Evolutionary conservation across 2,797 vertebrate species (phyloP), one percentile per base, ranked within the genome.

Genomic region (Bovichtus variegatus): DNA sequence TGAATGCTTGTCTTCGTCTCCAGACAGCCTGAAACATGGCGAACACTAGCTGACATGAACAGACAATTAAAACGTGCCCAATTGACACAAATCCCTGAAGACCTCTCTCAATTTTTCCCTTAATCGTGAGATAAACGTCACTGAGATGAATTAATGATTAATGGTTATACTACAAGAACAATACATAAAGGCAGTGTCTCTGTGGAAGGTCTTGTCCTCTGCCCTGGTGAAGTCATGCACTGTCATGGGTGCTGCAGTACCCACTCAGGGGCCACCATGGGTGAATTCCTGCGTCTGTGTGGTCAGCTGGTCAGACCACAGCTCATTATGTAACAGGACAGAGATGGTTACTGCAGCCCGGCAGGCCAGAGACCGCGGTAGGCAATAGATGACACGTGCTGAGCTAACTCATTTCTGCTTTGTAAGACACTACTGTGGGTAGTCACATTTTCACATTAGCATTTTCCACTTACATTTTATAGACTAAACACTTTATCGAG

Each of bases 231-330:
- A 76, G 81, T 81, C 72, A 70, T 47, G 21, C 66, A 43, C 66
- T 79, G 83, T 78, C 73, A 55, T 38, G 38, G 43, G 63, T 64
- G 71, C 77, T 43, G 23, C 65, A 54, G 67, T 53, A 34, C 76
- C 54, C 53, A 66, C 68, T 51, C 63, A 19, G 82, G 76, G 84
- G 81, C 69, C 86, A 25, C 21, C 44, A 1, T 49, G 80, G 86
- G 74, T 80, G 82, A 76, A 80, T 70, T 70, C 63, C 80, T 82
- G 60, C 59, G 65, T 80, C 60, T n/a, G n/a, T 61, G 55, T 54
- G 78, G 73, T 87, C 89, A 86, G 89, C 84, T 86, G 83, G 61
- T 79, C 29, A 12, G 76, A 34, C 65, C 62, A 23, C 58, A 29
- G 44, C 55, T 74, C 27, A 36, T 88, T 90, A 82, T 73, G 47